These are phyloP conservation scores for Campoletis sonorensis DNA, from an alignment of 1,140 invertebrate genomes.

Conservation along the genomic window DNA sequence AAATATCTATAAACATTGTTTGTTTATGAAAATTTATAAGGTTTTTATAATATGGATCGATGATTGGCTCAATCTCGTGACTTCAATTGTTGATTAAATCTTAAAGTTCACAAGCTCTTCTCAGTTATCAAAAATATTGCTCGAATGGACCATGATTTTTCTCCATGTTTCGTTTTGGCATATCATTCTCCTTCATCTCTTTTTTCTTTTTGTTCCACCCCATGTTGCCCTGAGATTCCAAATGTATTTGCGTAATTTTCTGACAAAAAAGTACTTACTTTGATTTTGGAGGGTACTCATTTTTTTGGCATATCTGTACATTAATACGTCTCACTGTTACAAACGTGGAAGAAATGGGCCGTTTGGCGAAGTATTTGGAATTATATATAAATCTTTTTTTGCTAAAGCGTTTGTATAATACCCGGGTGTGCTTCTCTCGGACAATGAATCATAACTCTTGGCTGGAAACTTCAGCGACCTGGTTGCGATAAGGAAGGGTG, in stretches of 20 bases:
- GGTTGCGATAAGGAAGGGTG: conserved; percentile 49
- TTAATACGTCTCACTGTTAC: not conserved
- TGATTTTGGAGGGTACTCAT: not conserved
- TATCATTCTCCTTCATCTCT: no score
- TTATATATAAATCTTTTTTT: conserved; percentile 32
- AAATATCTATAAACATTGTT: no score
- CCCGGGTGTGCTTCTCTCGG: conserved; percentile 18
- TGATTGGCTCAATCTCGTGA: no score
- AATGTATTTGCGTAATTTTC: not conserved
- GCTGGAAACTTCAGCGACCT: conserved; percentile 49
- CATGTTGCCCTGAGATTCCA: not conserved
- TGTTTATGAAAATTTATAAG: no score
- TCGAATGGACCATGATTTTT: no score
- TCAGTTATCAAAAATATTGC: no score
- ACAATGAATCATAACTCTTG: conserved; percentile 52
- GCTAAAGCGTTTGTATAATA: conserved; percentile 38
- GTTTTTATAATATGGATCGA: no score
- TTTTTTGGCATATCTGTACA: not conserved
- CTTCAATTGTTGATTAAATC: no score
- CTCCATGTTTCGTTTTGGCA: no score
- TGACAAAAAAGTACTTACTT: not conserved
- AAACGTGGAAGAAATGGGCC: not conserved
- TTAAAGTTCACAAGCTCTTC: no score
- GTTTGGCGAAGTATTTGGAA: conserved; percentile 43
- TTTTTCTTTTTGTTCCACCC: no score